Percentiles rank a stretch among this genome's conserved stretches.
Evolutionary conservation across 2,888 invertebrate species (phyloP).

Genomic region (Blastobasis lacticolella): DNA sequence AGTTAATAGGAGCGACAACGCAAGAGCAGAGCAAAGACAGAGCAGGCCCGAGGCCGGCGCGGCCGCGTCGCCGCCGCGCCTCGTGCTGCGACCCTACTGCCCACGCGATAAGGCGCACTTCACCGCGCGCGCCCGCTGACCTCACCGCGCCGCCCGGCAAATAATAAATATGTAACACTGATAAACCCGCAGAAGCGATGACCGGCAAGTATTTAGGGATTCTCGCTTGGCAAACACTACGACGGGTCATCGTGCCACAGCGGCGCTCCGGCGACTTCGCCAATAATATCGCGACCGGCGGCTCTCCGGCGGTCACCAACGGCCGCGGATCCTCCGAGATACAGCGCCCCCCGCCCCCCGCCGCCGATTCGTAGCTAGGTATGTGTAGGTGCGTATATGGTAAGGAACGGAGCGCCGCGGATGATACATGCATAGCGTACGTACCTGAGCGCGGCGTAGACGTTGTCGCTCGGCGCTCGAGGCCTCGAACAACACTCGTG

Average conservation of each 20-base stretch:
- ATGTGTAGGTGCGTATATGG: not conserved
- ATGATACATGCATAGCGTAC: slow-evolving; percentile 46
- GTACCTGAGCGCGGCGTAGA: slow-evolving; percentile 53
- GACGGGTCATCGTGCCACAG: slow-evolving; percentile 41
- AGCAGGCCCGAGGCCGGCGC: slow-evolving; percentile 51
- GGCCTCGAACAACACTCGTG: slow-evolving; percentile 54
- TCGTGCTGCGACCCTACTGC: slow-evolving; percentile 45
- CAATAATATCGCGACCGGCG: not conserved
- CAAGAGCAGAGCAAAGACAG: slow-evolving; percentile 62
- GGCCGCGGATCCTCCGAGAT: slow-evolving; percentile 11
- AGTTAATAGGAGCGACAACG: slow-evolving; percentile 42
- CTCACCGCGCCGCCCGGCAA: slow-evolving; percentile 60
- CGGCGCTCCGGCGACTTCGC: slow-evolving; percentile 14
- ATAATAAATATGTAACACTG: slow-evolving; percentile 74
- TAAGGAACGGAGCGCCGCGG: not conserved
- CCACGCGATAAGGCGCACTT: slow-evolving; percentile 62
- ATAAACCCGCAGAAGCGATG: slow-evolving; percentile 68
- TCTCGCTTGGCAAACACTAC: slow-evolving; percentile 54
- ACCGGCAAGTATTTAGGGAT: slow-evolving; percentile 65
- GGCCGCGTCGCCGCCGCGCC: slow-evolving; percentile 31
- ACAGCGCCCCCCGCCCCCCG: slow-evolving; percentile 12
- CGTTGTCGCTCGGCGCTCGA: slow-evolving; percentile 36
- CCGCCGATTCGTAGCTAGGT: not conserved
- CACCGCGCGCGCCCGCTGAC: slow-evolving; percentile 59
- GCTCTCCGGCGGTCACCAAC: not conserved